Evolutionary conservation across 2,888 invertebrate genomes (phyloP), one percentile per base, ranked within the genome.

Genomic region (Polymixis lichenea): DNA sequence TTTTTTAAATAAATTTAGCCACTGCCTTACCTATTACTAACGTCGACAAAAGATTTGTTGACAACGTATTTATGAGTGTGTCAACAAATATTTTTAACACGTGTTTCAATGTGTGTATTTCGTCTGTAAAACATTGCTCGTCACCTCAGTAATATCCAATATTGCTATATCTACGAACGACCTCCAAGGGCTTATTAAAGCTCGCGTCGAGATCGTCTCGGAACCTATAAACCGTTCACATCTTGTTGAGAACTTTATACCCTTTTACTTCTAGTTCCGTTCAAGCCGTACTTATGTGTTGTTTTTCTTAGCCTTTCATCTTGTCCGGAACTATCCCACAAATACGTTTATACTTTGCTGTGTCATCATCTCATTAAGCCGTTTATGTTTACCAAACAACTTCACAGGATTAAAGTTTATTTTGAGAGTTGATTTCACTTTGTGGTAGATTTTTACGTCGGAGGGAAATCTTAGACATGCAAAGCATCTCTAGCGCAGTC

Each of bases 211-310:
- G 66, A 60, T 64, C 55, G 51, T 81, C 62, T 74, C 60, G 61
- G 53, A 77, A 49, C 55, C 84, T 77, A 75, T 79, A 86, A 79
- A 84, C 68, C 74, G 53, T 81, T 78, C 67, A 76, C 72, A 69
- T 60, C 70, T 76, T 49, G 56, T 77, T 81, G 61, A 82, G 68
- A 78, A 75, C 43, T 76, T 82, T 80, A 84, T 80, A 77, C 71
- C 69, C 81, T 72, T 74, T 83, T 58, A 64, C 68, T 60, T 61
- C 38, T 25, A 73, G 58, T 19, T 73, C 64, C 70, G 58, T 62
- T 68, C 71, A 65, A 69, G 46, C n/a, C 32, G 58, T 66, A 53
- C 81, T 76, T 64, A 60, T 55, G 28, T 68, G 46, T 66, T 69
- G 49, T 80, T 76, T 75, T 71, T 70, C 65, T n/a, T 61, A 51